Base-by-base conservation (phyloP, 1,140 invertebrate genomes). In the Aphaenogaster ashmeadi region DNA sequence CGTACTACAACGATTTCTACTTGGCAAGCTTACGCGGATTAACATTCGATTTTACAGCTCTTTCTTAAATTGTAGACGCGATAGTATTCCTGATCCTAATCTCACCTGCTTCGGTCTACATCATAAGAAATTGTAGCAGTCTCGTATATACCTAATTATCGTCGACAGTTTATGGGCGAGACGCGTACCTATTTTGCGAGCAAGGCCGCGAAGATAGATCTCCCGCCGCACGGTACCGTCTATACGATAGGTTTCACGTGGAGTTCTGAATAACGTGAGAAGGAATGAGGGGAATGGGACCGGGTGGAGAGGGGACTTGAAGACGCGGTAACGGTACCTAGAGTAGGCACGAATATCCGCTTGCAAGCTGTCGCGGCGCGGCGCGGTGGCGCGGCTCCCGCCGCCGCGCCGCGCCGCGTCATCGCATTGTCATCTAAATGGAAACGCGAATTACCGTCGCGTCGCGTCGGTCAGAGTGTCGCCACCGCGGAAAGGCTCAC, bases 291-390 rank as follows among this genome's bases (percentile, higher is more conserved):
- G 38, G 52, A 18, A 27, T 33, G 44, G 21, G 13, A n/a, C 2
- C 1, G 54, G 41, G 36, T 52, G 52, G 38, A 71, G 74, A 89
- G 79, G 58, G 81, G 72, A 58, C 60, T 75, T 58, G 54, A 80
- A 90, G 87, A 91, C 79, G 66, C 21, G 80, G 27, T 94, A 94
- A 94, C 94, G 94, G 94, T 94, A 94, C 93, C 87, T 92, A 93
- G 93, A 94, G 93, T 94, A 94, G 93, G 92, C 92, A 93, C 88
- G 91, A 94, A 94, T 94, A 95, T 94, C 92, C 94, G 94, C 94
- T 91, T 94, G 94, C 94, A 94, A 95, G 94, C 91, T 93, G 94
- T 94, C 91, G 93, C 88, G 67, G 93, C 27, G 27, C 27, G 27
- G 27, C 27, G 27, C 27, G 27, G 27, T 27, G 27, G 27, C 27